Base-by-base conservation (phyloP, 2,113 vertebrate species). In the Pygoscelis antarcticus region DNA sequence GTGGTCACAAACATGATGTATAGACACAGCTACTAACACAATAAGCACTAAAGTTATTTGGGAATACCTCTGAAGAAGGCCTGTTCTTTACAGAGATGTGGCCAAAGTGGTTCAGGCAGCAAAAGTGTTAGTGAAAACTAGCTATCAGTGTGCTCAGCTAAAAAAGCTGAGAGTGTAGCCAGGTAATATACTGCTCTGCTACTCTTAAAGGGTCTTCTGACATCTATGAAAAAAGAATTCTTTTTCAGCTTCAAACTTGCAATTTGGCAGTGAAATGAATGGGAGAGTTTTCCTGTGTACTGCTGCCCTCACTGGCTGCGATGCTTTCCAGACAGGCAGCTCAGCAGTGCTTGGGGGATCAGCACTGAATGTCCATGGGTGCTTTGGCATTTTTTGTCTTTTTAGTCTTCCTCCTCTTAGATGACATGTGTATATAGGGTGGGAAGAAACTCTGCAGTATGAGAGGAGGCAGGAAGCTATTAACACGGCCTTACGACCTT, bases 261-360 rank as follows among this genome's bases (percentile, higher is more conserved):
- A 69, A 64, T 68, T 83, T 93, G 58, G n/a, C 54, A 72, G 9
- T 65, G 9, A 69, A 87, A 30, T 34, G 6, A 65, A 42, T 36
- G 27, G 47, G 32, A 68, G 42, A 81, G 21, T 3, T 36, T 78
- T 94, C 64, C 64, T 34, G 18, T 64, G 25, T 26, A 18, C 46
- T 62, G 47, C 42, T 64, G 47, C 23, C 62, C 52, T 40, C 8
- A 1, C 57, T 29, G 29, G 3, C 72, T 44, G 52, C 0, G 0
- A 9, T 54, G 42, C 17, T 76, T 80, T 71, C 42, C 36, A 58
- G 42, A 55, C 3, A 34, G 29, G 36, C 42, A 78, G 27, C 70
- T 78, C 44, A 74, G 40, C 70, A n/a, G 27, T 38, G 19, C n/a
- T 40, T 78, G 27, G 3, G 16, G 19, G 20, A 6, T 62, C 16